Evolutionary conservation across 2,113 vertebrate species (phyloP), one percentile per base, ranked within the genome.

Genomic region (Seriola rivoliana): DNA sequence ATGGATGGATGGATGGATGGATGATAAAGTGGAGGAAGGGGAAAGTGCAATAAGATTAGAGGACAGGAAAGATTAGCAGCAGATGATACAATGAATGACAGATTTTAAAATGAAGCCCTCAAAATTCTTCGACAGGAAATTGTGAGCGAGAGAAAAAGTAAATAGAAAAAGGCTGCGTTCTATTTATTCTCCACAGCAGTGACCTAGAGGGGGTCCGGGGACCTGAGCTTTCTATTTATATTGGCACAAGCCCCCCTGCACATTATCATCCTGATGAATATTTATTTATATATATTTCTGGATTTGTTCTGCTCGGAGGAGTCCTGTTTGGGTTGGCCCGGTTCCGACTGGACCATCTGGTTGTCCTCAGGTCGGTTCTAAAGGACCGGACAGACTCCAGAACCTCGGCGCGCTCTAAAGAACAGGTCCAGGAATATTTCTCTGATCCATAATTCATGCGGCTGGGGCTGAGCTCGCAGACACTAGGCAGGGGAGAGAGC

Each of bases 341-440:
- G 7, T 62, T 72, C 84, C 82, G 66, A 71, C 78, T 87, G 89
- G 89, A 84, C 93, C 95, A 96, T 96, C 95, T 96, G 96, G 95
- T 95, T 94, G 91, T 95, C 91, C 94, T 96, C 95, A 75, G 94
- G 93, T 93, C 84, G 67, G 88, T 93, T 94, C 94, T 92, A 82
- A 92, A 91, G 84, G 84, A 89, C 88, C 69, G 84, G 82, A 87
- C 75, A 23, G 75, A 85, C 46, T 89, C 88, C 88, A 91, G 90
- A 88, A 83, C 78, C 50, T 80, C 76, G 76, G 64, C 85, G 86
- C 84, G 75, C 80, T 91, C 55, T 88, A 68, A 77, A 52, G 66
- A 85, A 83, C 79, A 76, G 77, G 63, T 78, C 82, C 78, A 86
- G 78, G 66, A 68, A 88, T 63, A 86, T 82, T 86, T 82, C 50